Base-by-base conservation (phyloP, 1,140 invertebrate species). In the Papilio machaon region DNA sequence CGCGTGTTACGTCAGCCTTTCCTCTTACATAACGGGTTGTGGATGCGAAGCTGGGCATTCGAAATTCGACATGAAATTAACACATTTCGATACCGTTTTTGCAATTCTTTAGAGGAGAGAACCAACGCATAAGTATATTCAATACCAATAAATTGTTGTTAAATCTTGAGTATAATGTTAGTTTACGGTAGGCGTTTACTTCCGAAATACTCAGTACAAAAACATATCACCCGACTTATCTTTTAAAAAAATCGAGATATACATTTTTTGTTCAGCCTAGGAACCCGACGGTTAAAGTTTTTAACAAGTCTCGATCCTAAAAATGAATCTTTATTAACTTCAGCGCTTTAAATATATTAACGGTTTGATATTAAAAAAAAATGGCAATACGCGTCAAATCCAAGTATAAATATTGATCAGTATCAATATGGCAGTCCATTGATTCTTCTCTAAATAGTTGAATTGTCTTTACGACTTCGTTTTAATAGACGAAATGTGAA, bases 1-100 rank as follows among this genome's bases (percentile, higher is more conserved):
- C 79, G 75, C 70, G 67, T 74, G 30, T 82, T 84, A 82, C 80
- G 75, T 81, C 73, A 15, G 73, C 43, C 43, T 54, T 30, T 52
- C 74, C 74, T 52, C 19, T 76, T 76, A 52, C 47, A 15, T 52
- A 76, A 76, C 74, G 11, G 52, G 23, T 47, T 30, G 13, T 76
- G 43, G 46, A 47, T 35, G 6, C 7, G 6, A 23, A 0, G 19
- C 15, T 76, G n/a, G 10, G 13, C 46, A 7, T 17, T 75, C 43
- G 4, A 52, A 76, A 76, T 19, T 76, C 19, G 19, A 35, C 19
- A 30, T 11, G 4, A 1, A 76, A 76, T 54, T 47, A 35, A 46
- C 74, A 23, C 2, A 23, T 15, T 49, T 8, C 2, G 10, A 49
- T 64, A 13, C 17, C 9, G 49, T 13, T 64, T 64, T 35, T 11